Base-by-base conservation (phyloP, 2,113 vertebrate species). In the Dinomys branickii region DNA sequence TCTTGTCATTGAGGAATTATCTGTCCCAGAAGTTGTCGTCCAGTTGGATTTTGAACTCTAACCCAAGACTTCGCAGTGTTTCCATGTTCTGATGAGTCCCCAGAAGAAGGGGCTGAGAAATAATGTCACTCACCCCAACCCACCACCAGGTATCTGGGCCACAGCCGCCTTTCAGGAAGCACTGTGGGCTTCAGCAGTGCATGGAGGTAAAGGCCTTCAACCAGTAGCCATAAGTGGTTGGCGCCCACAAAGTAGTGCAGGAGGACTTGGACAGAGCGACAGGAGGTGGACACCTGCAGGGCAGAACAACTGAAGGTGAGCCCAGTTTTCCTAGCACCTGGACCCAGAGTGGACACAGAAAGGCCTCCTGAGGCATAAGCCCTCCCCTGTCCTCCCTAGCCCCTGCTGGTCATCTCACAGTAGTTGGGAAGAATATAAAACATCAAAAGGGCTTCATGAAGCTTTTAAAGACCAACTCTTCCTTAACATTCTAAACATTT, bases 171-270 rank as follows among this genome's bases (percentile, higher is more conserved):
- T 87, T 99, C 99, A 50, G 99, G 99, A 85, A 99, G 98, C 4
- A 99, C 98, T 0, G 99, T 98, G 2, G 99, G 99, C 95, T 99
- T 99, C 96, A 99, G 96, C 30, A 99, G 97, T 0, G 98, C 99
- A 9, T 99, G 99, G 71, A 99, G 99, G 71, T 99, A 99, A 91
- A 99, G 98, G 9, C 99, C 99, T 98, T 99, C 99, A 4, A 99
- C 99, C 90, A 99, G 97, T 0, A 99, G 98, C 99, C 99, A 99
- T 61, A 99, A 99, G 97, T 98, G 99, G 97, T 99, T 99, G 97
- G 99, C 99, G 2, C 99, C 99, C 92, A 99, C 99, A 80, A 99
- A 99, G 98, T 99, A 99, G 87, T 99, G 99, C 99, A 99, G 98
- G 87, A 99, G 99, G 81, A 99, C 98, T 91, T 99, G 99, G 56